Evolutionary conservation across 2,113 vertebrate genomes (phyloP), one percentile per base, ranked within the genome.

Genomic region (Turdus rufiventris): DNA sequence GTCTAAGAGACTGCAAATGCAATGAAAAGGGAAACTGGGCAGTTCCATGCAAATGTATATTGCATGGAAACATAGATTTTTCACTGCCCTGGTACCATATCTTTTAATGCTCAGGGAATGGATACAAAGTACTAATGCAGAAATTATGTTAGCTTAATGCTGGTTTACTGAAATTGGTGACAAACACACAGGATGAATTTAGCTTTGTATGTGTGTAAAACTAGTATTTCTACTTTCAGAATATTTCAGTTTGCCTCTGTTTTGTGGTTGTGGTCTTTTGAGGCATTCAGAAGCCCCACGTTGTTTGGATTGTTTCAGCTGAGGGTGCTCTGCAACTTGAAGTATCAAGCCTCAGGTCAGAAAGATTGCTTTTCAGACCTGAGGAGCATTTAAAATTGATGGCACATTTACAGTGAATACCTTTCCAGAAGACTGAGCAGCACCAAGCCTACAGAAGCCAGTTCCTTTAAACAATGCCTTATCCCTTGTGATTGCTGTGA

Each of bases 401-500:
- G 85, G 54, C 90, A 87, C 76, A 91, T 92, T 23, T 88, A 66
- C 71, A 78, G 50, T 73, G 73, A 95, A 85, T 96, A 77, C 83
- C 77, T 96, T 96, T 95, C 92, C 85, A 84, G 93, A 89, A 89
- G 93, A 79, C 88, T 93, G 93, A 96, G 54, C 91, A 93, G 88
- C 77, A 94, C 84, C 66, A 89, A 96, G 87, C 58, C 90, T 83
- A 34, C 47, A 89, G 91, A 96, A 96, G 83, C 80, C 74, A 68
- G 60, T 89, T 95, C 90, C 71, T 96, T 97, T 93, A 60, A 88
- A 89, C 75, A 31, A 77, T 60, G 78, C 86, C 51, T 86, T 76
- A 79, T 95, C 95, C 93, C 96, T 93, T 95, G 92, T 95, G 94
- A 94, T 93, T 88, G 80, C 91, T 92, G 61, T 70, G 88, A 88